These are phyloP conservation scores for Catamblyrhynchus diadema DNA, from an alignment of 2,797 vertebrate species.

Conservation along the genomic window DNA sequence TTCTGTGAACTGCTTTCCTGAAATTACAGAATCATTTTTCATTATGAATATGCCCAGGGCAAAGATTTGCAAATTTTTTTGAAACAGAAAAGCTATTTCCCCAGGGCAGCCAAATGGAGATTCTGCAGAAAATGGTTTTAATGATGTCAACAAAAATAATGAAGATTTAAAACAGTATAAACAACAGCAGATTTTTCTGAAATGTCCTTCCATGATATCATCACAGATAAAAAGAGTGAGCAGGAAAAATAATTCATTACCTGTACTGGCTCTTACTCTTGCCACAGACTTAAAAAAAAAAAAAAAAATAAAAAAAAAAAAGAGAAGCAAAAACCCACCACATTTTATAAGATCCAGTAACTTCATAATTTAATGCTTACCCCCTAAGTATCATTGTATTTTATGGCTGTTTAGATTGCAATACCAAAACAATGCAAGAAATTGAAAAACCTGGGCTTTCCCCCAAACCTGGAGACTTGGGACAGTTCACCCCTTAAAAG, in stretches of 20 bases:
- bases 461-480: not conserved
- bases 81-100: not conserved
- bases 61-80: not conserved
- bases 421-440: not conserved
- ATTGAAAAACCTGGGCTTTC: not conserved
- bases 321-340: not conserved
- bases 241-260: not conserved
- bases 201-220: not conserved
- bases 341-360: not conserved
- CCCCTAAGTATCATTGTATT: not conserved
- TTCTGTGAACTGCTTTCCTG: not conserved
- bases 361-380: not conserved
- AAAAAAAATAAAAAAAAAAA: not conserved
- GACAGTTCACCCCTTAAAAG: not conserved
- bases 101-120: not conserved
- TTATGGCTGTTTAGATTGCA: not conserved
- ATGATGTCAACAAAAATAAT: not conserved
- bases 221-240: not conserved
- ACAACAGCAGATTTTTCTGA: not conserved
- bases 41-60: not conserved
- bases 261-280: not conserved
- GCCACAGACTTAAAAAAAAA: not conserved
- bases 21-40: constrained; percentile 7
- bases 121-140: not conserved
- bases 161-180: not conserved